phyloP scores from a whole-genome alignment of 2,113 vertebrate genomes.

The Camelus bactrianus region DNA sequence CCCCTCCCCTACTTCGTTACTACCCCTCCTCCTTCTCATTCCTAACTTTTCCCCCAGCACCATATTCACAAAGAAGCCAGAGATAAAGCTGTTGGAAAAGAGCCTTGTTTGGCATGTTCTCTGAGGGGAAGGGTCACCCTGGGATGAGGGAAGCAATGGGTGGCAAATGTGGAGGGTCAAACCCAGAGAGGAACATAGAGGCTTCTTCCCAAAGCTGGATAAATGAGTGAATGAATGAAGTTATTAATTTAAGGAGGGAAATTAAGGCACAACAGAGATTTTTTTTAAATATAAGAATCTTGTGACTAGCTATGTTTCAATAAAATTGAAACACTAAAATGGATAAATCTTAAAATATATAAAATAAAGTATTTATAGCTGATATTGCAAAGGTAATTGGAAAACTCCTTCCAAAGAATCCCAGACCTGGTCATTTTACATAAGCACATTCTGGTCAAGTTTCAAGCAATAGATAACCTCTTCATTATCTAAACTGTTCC shows the following conservation, averaged over 20 bases:
- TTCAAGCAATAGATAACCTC: background rate
- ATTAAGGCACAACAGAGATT: background rate
- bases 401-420: background rate
- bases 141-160: background rate
- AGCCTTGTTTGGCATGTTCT: background rate
- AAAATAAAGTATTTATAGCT: background rate
- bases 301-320: background rate
- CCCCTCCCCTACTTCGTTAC: background rate
- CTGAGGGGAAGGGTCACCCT: too few relatives aligned
- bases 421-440: background rate
- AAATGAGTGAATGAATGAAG: background rate
- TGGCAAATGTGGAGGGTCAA: background rate
- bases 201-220: background rate
- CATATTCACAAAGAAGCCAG: background rate
- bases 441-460: background rate
- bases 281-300: background rate
- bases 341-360: background rate
- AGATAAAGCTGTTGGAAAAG: background rate
- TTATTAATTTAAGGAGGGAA: background rate
- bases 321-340: background rate
- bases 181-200: background rate
- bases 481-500: background rate
- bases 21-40: background rate
- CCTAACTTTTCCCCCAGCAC: background rate
- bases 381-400: background rate